These are phyloP conservation scores for Psilopogon haemacephalus DNA, from an alignment of 2,113 vertebrate species.

Conservation along the genomic window DNA sequence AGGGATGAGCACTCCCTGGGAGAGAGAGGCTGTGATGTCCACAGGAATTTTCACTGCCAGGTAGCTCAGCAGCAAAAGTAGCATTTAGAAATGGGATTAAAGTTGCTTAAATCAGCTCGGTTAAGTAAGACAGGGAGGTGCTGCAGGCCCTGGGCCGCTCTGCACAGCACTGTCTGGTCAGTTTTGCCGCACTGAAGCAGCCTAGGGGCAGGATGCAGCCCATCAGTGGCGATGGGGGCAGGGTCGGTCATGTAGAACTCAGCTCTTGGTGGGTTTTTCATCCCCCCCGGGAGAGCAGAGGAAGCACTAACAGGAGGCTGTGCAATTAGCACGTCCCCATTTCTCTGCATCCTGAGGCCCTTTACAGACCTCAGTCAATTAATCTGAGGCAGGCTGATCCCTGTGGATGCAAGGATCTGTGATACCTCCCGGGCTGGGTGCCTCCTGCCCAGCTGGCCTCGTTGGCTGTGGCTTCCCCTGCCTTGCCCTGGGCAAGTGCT, in stretches of 20 bases:
- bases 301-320: background rate
- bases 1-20: background rate
- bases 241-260: background rate
- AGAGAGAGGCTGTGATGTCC: accelerated
- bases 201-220: background rate
- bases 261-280: background rate
- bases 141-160: background rate
- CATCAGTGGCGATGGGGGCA: background rate
- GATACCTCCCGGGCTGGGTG: accelerated
- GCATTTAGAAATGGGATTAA: background rate
- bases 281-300: background rate
- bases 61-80: background rate
- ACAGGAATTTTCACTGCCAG: background rate
- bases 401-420: accelerated
- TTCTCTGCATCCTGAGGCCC: background rate
- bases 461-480: background rate
- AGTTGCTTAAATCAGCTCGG: background rate
- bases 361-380: background rate
- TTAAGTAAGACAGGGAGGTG: background rate
- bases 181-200: accelerated
- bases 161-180: accelerated
- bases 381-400: background rate
- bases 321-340: background rate
- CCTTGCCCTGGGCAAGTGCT: background rate
- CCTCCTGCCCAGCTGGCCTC: background rate